Evolutionary conservation across 1,140 invertebrate species (phyloP), one percentile per base, ranked within the genome.

Genomic region (Lasaia peninsularis): DNA sequence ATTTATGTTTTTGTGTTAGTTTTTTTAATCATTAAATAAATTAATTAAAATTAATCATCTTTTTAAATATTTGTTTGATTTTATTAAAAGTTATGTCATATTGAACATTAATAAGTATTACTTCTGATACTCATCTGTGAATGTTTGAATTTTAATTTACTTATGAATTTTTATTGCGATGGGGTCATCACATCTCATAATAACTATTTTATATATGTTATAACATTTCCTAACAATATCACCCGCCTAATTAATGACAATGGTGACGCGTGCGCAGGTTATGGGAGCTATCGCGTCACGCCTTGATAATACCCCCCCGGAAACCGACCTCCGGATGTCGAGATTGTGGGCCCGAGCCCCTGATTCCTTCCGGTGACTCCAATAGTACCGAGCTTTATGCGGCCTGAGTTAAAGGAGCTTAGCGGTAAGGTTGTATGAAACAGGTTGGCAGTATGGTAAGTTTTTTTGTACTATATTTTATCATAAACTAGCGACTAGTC

Each of bases 321-420:
- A 81, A 80, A 74, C 65, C 57, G 64, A 14, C 65, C 60, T 63
- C 77, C 81, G 82, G 84, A 86, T 78, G 84, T 56, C 71, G 73
- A 81, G 82, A 86, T 83, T 86, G 84, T 78, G 67, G n/a, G 67
- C 71, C 71, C 74, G 73, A 77, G 78, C 75, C 78, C 76, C 80
- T 83, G 84, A 84, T 83, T 80, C 80, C 82, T 88, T 88, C 85
- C 85, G 85, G 75, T 75, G 73, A 73, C 67, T 73, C 71, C 67
- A 65, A 68, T 78, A 73, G 69, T 63, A 63, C 64, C 67, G 55
- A 55, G 64, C 56, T 59, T 57, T 60, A 32, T n/a, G 16, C 37
- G 44, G 44, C 35, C 56, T 28, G 62, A 77, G 64, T 24, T 28
- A 70, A 5, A 51, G 60, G 62, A 49, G 56, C 24, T 14, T 5